Conservation (phyloP, 2,113 vertebrate genomes). For the Rhynchopsitta pachyrhyncha region DNA sequence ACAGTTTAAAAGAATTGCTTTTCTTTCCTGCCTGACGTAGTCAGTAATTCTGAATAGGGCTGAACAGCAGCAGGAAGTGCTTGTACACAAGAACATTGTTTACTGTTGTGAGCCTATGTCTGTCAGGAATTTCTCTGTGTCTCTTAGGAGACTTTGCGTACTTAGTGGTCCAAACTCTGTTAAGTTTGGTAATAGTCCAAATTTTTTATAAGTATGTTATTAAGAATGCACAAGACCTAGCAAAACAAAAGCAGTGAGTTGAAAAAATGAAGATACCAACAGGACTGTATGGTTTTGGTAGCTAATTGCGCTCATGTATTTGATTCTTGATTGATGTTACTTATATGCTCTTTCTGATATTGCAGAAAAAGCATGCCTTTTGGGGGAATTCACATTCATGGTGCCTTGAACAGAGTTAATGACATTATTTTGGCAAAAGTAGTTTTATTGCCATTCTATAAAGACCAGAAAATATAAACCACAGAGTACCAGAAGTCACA, state of each 20-base stretch:
- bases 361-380: neutral
- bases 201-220: neutral
- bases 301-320: neutral
- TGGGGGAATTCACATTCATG: neutral
- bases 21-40: neutral
- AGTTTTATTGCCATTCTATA: neutral
- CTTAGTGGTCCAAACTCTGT: neutral
- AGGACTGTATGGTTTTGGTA: neutral
- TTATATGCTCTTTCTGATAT: neutral
- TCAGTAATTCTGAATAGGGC: neutral
- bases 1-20: neutral
- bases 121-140: neutral
- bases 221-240: neutral
- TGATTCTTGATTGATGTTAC: neutral
- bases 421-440: neutral
- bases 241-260: neutral
- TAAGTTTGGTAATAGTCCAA: neutral
- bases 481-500: neutral
- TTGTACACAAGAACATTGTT: neutral
- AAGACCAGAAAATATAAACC: neutral
- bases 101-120: neutral
- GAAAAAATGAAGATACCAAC: neutral
- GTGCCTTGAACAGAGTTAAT: neutral
- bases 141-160: neutral
- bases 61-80: neutral